Percentiles rank a stretch among this genome's conserved stretches.
phyloP scores from a whole-genome alignment of 2,888 invertebrate species.

The Uropetala carovei region DNA sequence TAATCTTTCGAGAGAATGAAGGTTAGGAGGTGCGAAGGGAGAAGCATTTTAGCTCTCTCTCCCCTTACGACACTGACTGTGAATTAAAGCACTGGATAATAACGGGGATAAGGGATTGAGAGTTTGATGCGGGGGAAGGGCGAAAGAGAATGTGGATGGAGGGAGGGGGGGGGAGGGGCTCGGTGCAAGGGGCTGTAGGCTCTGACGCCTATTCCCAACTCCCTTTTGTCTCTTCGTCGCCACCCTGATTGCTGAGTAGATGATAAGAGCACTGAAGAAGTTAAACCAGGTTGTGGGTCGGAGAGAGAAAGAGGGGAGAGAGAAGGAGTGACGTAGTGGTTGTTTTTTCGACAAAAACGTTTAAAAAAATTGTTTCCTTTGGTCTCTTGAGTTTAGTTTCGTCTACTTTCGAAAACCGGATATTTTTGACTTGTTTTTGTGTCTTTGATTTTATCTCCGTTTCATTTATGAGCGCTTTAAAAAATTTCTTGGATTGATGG shows the following conservation, averaged over 20 bases:
- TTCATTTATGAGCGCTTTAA: neutral
- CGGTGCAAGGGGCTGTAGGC: neutral
- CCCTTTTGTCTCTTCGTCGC: neutral
- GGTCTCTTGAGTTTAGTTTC: neutral
- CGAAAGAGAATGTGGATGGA: neutral
- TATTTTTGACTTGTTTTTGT: neutral
- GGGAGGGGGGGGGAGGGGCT: neutral
- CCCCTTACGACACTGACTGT: conserved; percentile 1
- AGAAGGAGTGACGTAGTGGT: conserved; percentile 12
- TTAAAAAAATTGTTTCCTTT: neutral
- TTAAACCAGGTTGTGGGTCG: conserved; percentile 4
- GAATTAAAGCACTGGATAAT: conserved; percentile 55
- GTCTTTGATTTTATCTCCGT: neutral
- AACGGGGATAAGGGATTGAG: neutral
- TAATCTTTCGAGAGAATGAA: conserved; percentile 27
- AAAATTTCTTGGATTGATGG: neutral
- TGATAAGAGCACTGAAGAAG: neutral
- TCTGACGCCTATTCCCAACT: neutral
- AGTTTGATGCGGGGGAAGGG: neutral
- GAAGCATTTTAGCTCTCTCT: conserved; percentile 25
- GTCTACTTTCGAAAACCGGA: neutral
- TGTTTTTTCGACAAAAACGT: neutral
- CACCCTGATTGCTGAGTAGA: conserved; percentile 30
- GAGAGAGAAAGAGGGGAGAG: neutral
- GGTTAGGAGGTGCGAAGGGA: conserved; percentile 19